phyloP scores from a whole-genome alignment of 1,140 invertebrate species.

The Drosophila takahashii region DNA sequence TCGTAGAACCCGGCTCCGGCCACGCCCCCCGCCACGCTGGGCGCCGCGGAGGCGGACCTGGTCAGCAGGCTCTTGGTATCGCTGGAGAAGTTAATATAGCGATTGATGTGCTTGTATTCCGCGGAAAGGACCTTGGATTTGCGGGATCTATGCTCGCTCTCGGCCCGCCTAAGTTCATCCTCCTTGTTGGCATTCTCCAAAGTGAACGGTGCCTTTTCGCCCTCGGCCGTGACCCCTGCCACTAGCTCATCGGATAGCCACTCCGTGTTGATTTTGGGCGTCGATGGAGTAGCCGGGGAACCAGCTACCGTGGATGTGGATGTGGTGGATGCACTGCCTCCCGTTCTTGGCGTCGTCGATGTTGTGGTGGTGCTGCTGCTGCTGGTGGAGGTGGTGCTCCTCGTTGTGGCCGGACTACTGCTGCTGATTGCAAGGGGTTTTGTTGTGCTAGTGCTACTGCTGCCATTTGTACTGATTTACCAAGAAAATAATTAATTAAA shows the following conservation, averaged over 20 bases:
- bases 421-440: constrained; percentile 27
- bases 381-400: constrained; percentile 10
- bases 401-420: constrained; percentile 14
- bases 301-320: constrained; percentile 11
- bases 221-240: background rate
- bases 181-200: constrained; percentile 80
- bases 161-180: constrained; percentile 72
- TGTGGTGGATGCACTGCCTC: constrained; percentile 1
- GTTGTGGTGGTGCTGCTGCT: no score
- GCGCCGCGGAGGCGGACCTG: constrained; percentile 68
- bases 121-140: constrained; percentile 79
- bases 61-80: constrained; percentile 77
- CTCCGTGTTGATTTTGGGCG: constrained; percentile 70
- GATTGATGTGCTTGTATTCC: constrained; percentile 83
- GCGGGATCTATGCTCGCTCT: constrained; percentile 74
- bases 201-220: constrained; percentile 69
- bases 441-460: constrained; percentile 26
- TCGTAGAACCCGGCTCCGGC: constrained; percentile 40
- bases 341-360: background rate
- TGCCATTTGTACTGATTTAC: constrained; percentile 64
- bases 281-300: constrained; percentile 59
- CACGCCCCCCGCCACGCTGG: constrained; percentile 53
- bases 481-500: background rate
- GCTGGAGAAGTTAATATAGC: constrained; percentile 80
- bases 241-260: constrained; percentile 65